Conservation (phyloP, 2,888 invertebrate species). For the Adela reaumurella region DNA sequence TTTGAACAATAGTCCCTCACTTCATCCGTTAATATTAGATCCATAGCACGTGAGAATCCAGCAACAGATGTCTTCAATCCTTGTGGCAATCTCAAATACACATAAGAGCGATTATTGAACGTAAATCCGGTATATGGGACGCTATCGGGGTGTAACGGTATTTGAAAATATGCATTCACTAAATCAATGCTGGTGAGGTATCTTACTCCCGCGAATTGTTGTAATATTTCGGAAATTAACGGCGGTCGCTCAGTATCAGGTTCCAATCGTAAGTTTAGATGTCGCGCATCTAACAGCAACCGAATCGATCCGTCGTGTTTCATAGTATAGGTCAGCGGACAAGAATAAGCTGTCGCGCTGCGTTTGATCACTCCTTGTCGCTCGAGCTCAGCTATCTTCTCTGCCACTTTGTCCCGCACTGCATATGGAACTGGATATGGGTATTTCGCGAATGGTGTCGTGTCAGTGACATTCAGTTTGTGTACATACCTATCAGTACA, state of each 20-base stretch:
- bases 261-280: slow-evolving; percentile 17
- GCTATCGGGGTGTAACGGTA: slow-evolving; percentile 3
- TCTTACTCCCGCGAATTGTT: slow-evolving; percentile 13
- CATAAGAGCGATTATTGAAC: slow-evolving; percentile 7
- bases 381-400: slow-evolving; percentile 17
- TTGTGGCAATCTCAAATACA: slow-evolving; percentile 7
- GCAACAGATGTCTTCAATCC: slow-evolving; percentile 9
- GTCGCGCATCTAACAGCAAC: slow-evolving; percentile 19
- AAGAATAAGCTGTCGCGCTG: slow-evolving; percentile 17
- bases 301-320: slow-evolving; percentile 19
- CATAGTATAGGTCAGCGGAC: slow-evolving; percentile 17
- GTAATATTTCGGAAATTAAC: slow-evolving; percentile 12
- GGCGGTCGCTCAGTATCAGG: slow-evolving; percentile 17
- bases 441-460: slow-evolving; percentile 11
- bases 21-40: slow-evolving; percentile 6
- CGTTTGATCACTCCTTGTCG: slow-evolving; percentile 17
- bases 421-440: slow-evolving; percentile 19
- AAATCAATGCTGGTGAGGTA: slow-evolving; percentile 13
- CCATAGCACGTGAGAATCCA: slow-evolving; percentile 8
- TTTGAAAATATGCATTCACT: slow-evolving; percentile 14
- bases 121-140: slow-evolving; percentile 10
- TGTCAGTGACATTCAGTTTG: slow-evolving; percentile 12
- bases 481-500: slow-evolving; percentile 14
- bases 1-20: slow-evolving; percentile 9
- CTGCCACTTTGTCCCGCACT: slow-evolving; percentile 14